phyloP scores from a whole-genome alignment of 2,113 vertebrate species.

The Stomatorhinus ivindoensis region DNA sequence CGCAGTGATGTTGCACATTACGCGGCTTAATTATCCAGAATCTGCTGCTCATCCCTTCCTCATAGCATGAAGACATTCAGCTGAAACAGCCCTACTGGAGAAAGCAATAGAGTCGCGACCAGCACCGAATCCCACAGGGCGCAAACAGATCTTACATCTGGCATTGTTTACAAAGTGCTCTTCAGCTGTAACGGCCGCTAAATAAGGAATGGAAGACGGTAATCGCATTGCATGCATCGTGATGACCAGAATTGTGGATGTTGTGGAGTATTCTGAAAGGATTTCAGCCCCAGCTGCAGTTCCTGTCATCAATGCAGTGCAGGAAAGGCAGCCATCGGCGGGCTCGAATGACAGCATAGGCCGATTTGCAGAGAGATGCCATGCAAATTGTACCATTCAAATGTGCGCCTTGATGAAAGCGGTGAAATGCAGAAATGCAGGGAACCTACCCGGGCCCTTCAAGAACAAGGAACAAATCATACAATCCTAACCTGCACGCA shows the following conservation, averaged over 20 bases:
- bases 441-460: background rate
- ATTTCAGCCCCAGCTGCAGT: background rate
- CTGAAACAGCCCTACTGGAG: background rate
- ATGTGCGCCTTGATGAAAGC: background rate
- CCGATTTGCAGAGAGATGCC: background rate
- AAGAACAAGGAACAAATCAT: background rate
- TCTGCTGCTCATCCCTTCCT: background rate
- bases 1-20: background rate
- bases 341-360: background rate
- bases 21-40: background rate
- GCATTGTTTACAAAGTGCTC: constrained; percentile 8
- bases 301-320: background rate
- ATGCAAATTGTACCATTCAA: constrained; percentile 14
- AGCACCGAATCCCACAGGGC: background rate
- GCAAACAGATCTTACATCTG: constrained; percentile 2
- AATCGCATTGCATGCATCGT: constrained; percentile 14
- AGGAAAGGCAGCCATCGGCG: background rate
- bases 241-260: background rate
- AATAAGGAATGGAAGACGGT: background rate
- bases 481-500: background rate
- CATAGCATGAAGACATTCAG: background rate
- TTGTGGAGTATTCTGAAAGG: background rate
- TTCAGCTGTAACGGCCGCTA: background rate
- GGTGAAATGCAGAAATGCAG: background rate
- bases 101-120: background rate